Evolutionary conservation across 2,113 vertebrate genomes (phyloP), one percentile per base, ranked within the genome.

Genomic region (Entomyzon cyanotis): DNA sequence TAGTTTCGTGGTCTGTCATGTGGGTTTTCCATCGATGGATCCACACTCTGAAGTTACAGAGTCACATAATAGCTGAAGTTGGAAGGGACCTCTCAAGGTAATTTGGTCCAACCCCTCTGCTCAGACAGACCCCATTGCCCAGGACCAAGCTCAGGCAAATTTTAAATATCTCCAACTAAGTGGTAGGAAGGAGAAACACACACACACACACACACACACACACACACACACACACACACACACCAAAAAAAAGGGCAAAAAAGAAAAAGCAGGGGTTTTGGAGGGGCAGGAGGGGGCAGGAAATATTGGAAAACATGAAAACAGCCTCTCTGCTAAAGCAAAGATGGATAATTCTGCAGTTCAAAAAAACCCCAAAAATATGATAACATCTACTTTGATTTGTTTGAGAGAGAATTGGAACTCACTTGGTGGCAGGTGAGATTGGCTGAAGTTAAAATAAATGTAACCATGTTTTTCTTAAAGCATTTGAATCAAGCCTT

Each of bases 1-100:
- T 22, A 50, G 20, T 37, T 74, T 1, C 22, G 14, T 10, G 4
- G 31, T 33, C 33, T 84, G 33, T 30, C 21, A 44, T 8, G 14
- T 7, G 39, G 5, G 5, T 52, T 39, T 58, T 49, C 16, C 9
- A 11, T 49, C 0, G 0, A 56, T 19, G 8, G 16, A 44, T 6
- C 12, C 15, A 24, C 41, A 4, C 6, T 19, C 37, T 44, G 16
- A 47, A 77, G 11, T 31, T 82, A 67, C 11, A 85, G 41, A 82
- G 68, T 74, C 30, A 33, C 41, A 35, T 0, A 15, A n/a, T 2
- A 41, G 4, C 21, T 59, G 46, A 69, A 77, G 15, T 2, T 55
- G 33, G 25, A 87, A 77, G 17, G 4, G 6, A 46, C 5, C 4
- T 47, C 3, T 42, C 2, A 1, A 39, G 5, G 10, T 30, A 21